phyloP scores from a whole-genome alignment of 1,140 invertebrate species.

The Metaphire vulgaris region DNA sequence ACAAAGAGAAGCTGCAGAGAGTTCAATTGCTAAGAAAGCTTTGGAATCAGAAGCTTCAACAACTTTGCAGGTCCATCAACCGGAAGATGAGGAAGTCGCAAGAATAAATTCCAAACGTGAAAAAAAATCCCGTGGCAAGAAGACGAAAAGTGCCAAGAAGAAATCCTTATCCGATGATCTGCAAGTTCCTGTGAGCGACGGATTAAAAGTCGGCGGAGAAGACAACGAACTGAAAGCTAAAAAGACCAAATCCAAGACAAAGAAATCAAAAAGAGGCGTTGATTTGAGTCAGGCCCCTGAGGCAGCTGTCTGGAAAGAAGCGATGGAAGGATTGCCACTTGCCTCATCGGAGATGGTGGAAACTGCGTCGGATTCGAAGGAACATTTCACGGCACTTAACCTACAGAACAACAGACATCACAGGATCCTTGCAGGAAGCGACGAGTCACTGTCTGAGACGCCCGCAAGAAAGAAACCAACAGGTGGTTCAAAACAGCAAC shows the following conservation, averaged over 20 bases:
- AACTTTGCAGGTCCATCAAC: neutral
- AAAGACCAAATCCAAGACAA: neutral
- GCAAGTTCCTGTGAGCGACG: neutral
- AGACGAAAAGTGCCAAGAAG: slow-evolving; percentile 9
- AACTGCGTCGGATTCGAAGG: neutral
- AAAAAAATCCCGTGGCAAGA: neutral
- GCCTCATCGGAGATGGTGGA: neutral
- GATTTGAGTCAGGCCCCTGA: neutral
- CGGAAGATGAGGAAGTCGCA: slow-evolving; percentile 4
- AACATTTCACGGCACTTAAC: neutral
- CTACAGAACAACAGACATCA: neutral
- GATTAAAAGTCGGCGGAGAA: neutral
- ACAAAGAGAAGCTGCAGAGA: neutral
- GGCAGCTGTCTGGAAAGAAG: neutral
- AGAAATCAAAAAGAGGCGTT: neutral
- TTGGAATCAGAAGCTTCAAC: neutral
- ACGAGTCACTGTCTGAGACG: neutral
- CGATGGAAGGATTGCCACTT: neutral
- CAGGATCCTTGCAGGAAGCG: neutral
- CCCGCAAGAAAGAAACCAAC: neutral
- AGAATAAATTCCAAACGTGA: slow-evolving; percentile 7
- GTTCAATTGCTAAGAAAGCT: neutral
- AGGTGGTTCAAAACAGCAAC: neutral
- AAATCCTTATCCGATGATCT: neutral
- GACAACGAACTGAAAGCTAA: neutral